phyloP scores from a whole-genome alignment of 1,140 invertebrate genomes.

The Drosophila bipectinata region DNA sequence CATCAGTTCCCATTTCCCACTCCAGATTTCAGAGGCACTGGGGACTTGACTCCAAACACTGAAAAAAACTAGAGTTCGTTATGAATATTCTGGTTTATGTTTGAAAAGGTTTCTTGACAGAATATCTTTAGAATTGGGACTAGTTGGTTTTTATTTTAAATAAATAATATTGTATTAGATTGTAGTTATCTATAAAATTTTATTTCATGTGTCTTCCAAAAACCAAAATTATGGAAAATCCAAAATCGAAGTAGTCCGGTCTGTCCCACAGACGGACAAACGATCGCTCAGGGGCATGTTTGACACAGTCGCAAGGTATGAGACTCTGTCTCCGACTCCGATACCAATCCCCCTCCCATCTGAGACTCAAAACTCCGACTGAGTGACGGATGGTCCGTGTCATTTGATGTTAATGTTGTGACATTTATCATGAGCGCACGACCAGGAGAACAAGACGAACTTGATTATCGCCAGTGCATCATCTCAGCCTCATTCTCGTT shows the following conservation, averaged over 20 bases:
- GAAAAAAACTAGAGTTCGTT: background rate
- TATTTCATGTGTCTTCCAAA: background rate
- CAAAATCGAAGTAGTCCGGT: conserved; percentile 69
- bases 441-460: conserved; percentile 80
- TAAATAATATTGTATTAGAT: too few relatives aligned
- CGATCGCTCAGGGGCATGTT: conserved; percentile 74
- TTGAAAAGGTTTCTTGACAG: background rate
- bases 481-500: conserved; percentile 66
- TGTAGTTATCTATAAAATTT: background rate
- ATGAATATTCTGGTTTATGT: too few relatives aligned
- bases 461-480: conserved; percentile 81
- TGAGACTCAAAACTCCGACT: conserved; percentile 63
- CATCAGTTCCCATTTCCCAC: conserved; percentile 34
- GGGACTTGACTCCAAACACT: conserved; percentile 45
- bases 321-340: conserved; percentile 6
- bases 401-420: conserved; percentile 84
- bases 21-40: conserved; percentile 48
- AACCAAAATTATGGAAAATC: conserved; percentile 5
- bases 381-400: conserved; percentile 84
- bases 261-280: conserved; percentile 6
- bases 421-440: conserved; percentile 83
- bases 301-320: conserved; percentile 47
- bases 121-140: background rate
- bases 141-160: background rate
- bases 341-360: conserved; percentile 6